Base-by-base conservation (phyloP, 2,888 invertebrate genomes). In the Amaurobius ferox region DNA sequence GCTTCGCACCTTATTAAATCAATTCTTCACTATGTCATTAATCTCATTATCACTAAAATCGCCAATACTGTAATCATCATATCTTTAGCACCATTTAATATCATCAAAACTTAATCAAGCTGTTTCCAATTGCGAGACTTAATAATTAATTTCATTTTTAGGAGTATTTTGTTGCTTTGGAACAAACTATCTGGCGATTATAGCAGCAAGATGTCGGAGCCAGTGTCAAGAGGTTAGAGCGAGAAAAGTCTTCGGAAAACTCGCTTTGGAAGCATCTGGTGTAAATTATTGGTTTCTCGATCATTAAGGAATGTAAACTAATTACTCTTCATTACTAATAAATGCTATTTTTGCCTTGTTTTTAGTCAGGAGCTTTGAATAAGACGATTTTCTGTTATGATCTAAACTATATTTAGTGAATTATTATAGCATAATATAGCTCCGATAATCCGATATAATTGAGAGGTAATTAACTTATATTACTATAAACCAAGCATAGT, bases 301-400 rank as follows among this genome's bases (percentile, higher is more conserved):
- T 71, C 71, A 44, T 79, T 79, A 79, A 62, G 30, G 64, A 55
- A 44, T 40, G 30, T 6, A 23, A 30, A 79, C 62, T 79, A 79
- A 79, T 79, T 79, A 79, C 71, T 61, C 30, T 6, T 44, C 28
- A 26, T 62, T 35, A 5, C 19, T 3, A 23, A 55, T 55, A 16
- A 55, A 55, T 55, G 16, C 23, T 23, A 23, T n/a, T n/a, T n/a
- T n/a, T n/a, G n/a, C n/a, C n/a, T n/a, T n/a, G n/a, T n/a, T n/a
- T n/a, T n/a, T n/a, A n/a, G n/a, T n/a, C n/a, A n/a, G n/a, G n/a
- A n/a, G n/a, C n/a, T n/a, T n/a, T n/a, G n/a, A n/a, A n/a, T n/a
- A n/a, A n/a, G n/a, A n/a, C n/a, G n/a, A n/a, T n/a, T n/a, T n/a
- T n/a, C n/a, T n/a, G n/a, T n/a, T n/a, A n/a, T n/a, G n/a, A n/a